A percentile compares a stretch with the other conserved stretches of the same genome.
These are phyloP conservation scores for Andrena bucephala DNA, from an alignment of 2,888 invertebrate genomes.

Conservation along the genomic window DNA sequence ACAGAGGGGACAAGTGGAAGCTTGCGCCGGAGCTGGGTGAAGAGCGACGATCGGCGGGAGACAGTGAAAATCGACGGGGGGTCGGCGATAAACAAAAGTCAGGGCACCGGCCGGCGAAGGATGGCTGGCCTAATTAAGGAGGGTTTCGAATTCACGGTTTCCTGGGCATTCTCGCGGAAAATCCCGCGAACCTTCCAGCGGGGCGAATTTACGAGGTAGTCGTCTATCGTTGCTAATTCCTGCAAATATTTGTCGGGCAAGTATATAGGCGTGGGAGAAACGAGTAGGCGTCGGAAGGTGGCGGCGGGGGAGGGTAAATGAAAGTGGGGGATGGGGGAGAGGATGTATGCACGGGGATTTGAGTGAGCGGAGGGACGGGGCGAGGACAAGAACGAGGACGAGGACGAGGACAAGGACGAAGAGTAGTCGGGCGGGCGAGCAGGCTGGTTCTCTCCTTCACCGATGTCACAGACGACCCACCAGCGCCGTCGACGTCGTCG, in stretches of 20 bases:
- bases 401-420: conserved; percentile 48
- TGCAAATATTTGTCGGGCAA: conserved; percentile 83
- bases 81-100: conserved; percentile 48
- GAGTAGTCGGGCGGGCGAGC: conserved; percentile 26
- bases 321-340: conserved; percentile 28
- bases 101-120: conserved; percentile 39
- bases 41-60: background rate
- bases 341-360: conserved; percentile 70
- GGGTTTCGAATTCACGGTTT: conserved; percentile 35
- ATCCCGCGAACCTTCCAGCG: conserved; percentile 65
- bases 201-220: conserved; percentile 64
- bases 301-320: conserved; percentile 48
- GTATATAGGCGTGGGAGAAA: conserved; percentile 74
- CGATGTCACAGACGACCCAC: conserved; percentile 49
- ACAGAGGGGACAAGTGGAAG: background rate
- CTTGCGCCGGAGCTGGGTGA: background rate
- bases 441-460: conserved; percentile 52
- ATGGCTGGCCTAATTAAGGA: conserved; percentile 54
- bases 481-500: conserved; percentile 58
- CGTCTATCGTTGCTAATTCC: conserved; percentile 73
- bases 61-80: background rate
- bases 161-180: conserved; percentile 60
- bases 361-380: conserved; percentile 63
- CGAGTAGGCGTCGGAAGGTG: conserved; percentile 58
- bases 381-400: conserved; percentile 52